phyloP scores from a whole-genome alignment of 2,888 invertebrate genomes.

The Gibbula magus region DNA sequence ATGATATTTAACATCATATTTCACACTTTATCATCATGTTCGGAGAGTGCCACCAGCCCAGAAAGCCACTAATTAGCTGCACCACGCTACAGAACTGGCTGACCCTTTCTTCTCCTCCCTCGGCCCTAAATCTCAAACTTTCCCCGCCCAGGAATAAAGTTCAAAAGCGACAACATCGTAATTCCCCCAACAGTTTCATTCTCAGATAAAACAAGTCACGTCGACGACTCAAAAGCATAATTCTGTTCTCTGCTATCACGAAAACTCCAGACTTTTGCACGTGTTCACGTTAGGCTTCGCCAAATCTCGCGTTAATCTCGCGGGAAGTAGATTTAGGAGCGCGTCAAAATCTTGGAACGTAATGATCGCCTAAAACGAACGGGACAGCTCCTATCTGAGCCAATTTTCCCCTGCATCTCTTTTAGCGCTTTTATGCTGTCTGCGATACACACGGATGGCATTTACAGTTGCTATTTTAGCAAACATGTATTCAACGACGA shows the following conservation, averaged over 20 bases:
- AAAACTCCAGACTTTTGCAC: background rate
- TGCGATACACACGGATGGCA: no score
- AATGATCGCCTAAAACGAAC: no score
- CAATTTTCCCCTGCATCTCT: no score
- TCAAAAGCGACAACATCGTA: background rate
- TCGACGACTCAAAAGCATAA: background rate
- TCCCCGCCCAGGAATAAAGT: slow-evolving; percentile 13
- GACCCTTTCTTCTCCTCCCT: background rate
- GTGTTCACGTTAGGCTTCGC: slow-evolving; percentile 8
- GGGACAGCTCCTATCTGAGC: no score
- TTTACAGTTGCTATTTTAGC: no score
- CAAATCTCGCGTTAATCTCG: slow-evolving; percentile 11
- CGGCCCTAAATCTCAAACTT: background rate
- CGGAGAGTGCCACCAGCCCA: no score
- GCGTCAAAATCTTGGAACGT: background rate
- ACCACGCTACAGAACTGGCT: no score
- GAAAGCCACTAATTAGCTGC: no score
- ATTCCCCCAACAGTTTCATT: background rate
- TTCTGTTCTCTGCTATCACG: background rate
- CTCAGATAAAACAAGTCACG: background rate
- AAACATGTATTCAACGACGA: no score
- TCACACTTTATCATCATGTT: no score
- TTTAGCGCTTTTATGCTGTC: no score
- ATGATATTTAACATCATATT: no score
- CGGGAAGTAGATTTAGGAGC: background rate